A percentile compares a stretch with the other conserved stretches of the same genome.
phyloP scores from a whole-genome alignment of 2,113 vertebrate genomes.

The Vimba vimba region DNA sequence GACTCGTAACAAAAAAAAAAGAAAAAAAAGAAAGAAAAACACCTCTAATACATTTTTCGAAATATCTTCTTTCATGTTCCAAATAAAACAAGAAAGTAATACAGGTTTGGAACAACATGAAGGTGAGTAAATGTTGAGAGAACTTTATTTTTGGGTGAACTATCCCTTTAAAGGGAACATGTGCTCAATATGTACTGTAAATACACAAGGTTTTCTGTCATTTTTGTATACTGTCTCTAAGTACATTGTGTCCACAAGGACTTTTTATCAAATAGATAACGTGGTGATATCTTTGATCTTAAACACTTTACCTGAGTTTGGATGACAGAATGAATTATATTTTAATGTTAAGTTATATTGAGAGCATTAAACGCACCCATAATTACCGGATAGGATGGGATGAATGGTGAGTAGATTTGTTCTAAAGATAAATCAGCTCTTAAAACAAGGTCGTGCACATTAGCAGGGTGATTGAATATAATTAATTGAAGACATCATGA shows the following conservation, averaged over 20 bases:
- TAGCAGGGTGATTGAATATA: neutral
- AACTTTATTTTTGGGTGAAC: neutral
- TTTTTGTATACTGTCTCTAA: neutral
- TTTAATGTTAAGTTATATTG: neutral
- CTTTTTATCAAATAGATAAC: neutral
- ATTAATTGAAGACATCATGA: neutral
- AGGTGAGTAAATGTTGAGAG: neutral
- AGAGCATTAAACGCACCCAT: neutral
- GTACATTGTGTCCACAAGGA: neutral
- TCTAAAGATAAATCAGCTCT: conserved; percentile 1
- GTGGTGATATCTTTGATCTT: neutral
- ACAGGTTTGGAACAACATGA: neutral
- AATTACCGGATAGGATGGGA: neutral
- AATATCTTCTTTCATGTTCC: neutral
- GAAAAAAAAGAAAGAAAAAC: too few relatives aligned
- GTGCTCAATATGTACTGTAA: neutral
- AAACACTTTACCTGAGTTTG: conserved; percentile 4
- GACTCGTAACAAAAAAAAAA: too few relatives aligned
- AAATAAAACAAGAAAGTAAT: neutral
- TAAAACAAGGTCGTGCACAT: conserved; percentile 6
- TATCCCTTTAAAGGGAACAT: neutral
- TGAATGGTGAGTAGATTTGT: neutral
- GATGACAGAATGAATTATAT: neutral
- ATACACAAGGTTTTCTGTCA: neutral
- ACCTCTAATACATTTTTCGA: neutral